phyloP scores from a whole-genome alignment of 1,140 invertebrate genomes.

The Stenopsyche tienmushanensis region DNA sequence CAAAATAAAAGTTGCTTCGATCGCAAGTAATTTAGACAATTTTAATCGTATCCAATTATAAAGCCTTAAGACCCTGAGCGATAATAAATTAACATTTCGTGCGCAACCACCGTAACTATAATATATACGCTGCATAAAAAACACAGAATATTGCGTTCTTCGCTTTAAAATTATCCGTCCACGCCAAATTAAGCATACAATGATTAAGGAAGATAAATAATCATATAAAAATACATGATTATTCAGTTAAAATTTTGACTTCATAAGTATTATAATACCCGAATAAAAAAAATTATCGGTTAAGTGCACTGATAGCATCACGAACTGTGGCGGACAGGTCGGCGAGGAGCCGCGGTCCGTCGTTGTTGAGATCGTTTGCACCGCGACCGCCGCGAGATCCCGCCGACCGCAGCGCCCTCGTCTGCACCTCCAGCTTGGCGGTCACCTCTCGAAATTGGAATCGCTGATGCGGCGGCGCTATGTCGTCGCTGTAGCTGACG shows the following conservation, averaged over 20 bases:
- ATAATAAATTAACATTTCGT: background rate
- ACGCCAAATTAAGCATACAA: no score
- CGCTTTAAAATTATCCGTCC: no score
- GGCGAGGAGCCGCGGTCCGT: constrained; percentile 25
- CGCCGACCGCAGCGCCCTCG: constrained; percentile 52
- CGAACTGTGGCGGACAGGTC: constrained; percentile 32
- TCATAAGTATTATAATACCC: no score
- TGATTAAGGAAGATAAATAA: no score
- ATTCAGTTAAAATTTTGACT: no score
- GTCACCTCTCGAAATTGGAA: constrained; percentile 88
- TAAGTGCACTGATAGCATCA: constrained; percentile 33
- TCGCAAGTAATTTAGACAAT: background rate
- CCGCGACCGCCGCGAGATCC: constrained; percentile 43
- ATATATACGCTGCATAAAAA: no score
- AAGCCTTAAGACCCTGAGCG: background rate
- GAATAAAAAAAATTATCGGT: no score
- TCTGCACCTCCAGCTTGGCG: constrained; percentile 76
- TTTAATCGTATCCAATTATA: background rate
- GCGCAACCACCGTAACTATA: background rate
- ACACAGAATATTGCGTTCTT: no score
- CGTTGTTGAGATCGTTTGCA: constrained; percentile 43
- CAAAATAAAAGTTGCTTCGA: no score
- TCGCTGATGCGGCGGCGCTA: constrained; percentile 81
- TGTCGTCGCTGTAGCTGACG: constrained; percentile 64
- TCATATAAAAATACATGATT: no score